phyloP scores from a whole-genome alignment of 2,888 invertebrate species.

The Polydrusus tereticollis region DNA sequence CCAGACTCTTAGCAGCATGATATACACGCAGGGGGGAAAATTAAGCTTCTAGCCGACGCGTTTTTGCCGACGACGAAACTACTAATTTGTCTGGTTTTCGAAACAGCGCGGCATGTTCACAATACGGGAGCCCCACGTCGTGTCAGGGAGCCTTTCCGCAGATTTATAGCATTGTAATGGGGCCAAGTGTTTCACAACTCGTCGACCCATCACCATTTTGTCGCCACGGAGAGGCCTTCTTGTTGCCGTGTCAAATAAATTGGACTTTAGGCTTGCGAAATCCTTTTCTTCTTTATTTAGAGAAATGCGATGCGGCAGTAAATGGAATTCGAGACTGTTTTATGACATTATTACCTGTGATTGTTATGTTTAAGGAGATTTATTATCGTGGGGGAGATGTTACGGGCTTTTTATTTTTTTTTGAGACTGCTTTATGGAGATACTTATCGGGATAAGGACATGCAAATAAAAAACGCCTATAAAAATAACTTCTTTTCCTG shows the following conservation, averaged over 20 bases:
- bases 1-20: constrained; percentile 37
- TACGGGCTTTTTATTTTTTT: constrained; percentile 56
- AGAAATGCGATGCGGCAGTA: constrained; percentile 55
- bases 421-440: constrained; percentile 50
- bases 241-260: constrained; percentile 67
- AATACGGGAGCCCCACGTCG: constrained; percentile 53
- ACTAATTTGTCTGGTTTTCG: constrained; percentile 64
- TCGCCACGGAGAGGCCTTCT: constrained; percentile 66
- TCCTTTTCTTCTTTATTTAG: constrained; percentile 57
- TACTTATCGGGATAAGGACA: constrained; percentile 52
- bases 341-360: constrained; percentile 67
- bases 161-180: constrained; percentile 75
- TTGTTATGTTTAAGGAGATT: constrained; percentile 66
- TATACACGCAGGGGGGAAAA: constrained; percentile 37
- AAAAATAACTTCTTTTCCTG: constrained; percentile 40
- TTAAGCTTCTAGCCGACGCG: constrained; percentile 35
- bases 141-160: constrained; percentile 59
- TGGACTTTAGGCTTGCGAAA: constrained; percentile 57
- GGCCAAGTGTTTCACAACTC: constrained; percentile 75
- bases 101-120: constrained; percentile 48
- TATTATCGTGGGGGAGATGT: constrained; percentile 57
- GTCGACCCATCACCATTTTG: constrained; percentile 73
- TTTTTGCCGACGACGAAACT: constrained; percentile 47
- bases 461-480: constrained; percentile 47
- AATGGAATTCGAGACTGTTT: constrained; percentile 63